Percentiles rank a stretch among this genome's conserved stretches.
phyloP scores from a whole-genome alignment of 2,113 vertebrate species.

The Lepisosteus osseus region DNA sequence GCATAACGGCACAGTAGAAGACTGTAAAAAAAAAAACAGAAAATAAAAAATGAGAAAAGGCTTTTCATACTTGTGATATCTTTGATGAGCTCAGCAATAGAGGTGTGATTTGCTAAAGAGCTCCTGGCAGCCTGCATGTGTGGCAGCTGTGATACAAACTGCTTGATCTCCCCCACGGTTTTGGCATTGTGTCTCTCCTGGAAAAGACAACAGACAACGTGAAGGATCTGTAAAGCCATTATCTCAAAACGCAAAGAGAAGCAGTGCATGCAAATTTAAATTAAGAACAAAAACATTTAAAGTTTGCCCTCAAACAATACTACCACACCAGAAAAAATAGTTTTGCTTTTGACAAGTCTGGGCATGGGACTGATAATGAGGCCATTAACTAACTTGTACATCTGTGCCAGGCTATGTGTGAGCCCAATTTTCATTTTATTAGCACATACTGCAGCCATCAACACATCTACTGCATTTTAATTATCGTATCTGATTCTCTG shows the following conservation, averaged over 20 bases:
- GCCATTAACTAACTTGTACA: background rate
- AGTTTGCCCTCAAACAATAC: background rate
- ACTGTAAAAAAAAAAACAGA: too few relatives aligned
- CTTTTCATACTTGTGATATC: constrained; percentile 87
- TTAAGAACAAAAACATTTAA: background rate
- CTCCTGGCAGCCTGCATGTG: constrained; percentile 96
- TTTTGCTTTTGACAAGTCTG: constrained; percentile 38
- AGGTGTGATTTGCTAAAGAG: constrained; percentile 94
- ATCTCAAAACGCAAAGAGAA: background rate
- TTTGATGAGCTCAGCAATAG: constrained; percentile 93
- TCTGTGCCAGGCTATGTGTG: background rate
- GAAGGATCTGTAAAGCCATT: too few relatives aligned
- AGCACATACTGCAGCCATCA: constrained; percentile 35
- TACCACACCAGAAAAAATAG: constrained; percentile 4
- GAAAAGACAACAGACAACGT: background rate
- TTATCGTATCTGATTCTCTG: background rate
- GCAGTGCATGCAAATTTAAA: background rate
- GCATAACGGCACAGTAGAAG: too few relatives aligned
- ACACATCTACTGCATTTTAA: background rate
- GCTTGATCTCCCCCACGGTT: constrained; percentile 96
- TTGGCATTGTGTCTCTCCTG: constrained; percentile 94
- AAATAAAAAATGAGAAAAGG: background rate
- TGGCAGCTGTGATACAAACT: constrained; percentile 94
- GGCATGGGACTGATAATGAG: constrained; percentile 44
- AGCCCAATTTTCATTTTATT: constrained; percentile 46